Evolutionary conservation across 2,797 vertebrate genomes (phyloP), one percentile per base, ranked within the genome.

Genomic region (Mareca penelope): DNA sequence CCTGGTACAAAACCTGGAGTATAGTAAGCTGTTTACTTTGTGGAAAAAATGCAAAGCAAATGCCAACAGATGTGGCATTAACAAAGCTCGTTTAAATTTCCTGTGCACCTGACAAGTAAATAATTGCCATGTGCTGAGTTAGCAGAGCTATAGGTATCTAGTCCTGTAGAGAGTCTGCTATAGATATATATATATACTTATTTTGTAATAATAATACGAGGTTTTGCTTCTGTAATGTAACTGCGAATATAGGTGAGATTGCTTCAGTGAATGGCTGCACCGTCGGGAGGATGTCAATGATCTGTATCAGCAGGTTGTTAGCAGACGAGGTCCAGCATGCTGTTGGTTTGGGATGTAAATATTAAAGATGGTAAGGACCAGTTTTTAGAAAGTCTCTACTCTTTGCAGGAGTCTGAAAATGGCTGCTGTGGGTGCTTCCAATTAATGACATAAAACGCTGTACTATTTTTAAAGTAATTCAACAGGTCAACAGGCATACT

Each of bases 221-320:
- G 2, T 6, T 81, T 68, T 33, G 52, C 26, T 79, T n/a, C 12
- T 50, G 8, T 37, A 23, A 2, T 3, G 1, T 4, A 4, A 7
- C 15, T 5, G 33, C 8, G 28, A 23, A 4, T 2, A 2, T 33
- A 11, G 13, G 53, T 5, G 60, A 29, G 83, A 4, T 60, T 2
- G 1, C 44, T 28, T 12, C 6, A 16, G 39, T 12, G 67, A 35
- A 2, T 2, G 39, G 42, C 40, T 13, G 65, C 14, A 2, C 26
- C 3, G 0, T 14, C 12, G 3, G n/a, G 0, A 2, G 6, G 12
- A 65, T 11, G 61, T 5, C 72, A 3, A 0, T 10, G 4, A 0
- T 3, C 39, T 4, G 16, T 24, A 50, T 50, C 48, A 50, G 23
- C 48, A 50, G 23, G 8, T 50, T 24, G 23, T 24, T 50, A 24